Evolutionary conservation across 2,113 vertebrate species (phyloP), one percentile per base, ranked within the genome.

Genomic region (Aythya baeri): DNA sequence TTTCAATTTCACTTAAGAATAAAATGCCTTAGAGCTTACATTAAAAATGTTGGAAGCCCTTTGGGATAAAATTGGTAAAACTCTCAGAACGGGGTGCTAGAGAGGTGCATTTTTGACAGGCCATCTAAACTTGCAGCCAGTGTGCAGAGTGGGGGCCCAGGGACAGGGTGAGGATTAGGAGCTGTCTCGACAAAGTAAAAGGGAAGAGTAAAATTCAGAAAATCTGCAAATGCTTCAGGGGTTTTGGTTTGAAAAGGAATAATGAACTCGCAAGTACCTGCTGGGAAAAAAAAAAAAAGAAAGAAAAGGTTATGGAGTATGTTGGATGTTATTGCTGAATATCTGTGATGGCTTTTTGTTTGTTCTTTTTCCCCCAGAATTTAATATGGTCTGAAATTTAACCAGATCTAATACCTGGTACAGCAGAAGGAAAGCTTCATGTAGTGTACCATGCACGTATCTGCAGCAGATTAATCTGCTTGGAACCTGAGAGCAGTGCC

Each of bases 241-340:
- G 27, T 29, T 32, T 36, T 9, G 41, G 62, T 1, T 2, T 2
- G 50, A 18, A 43, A 27, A 7, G 6, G 17, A 31, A 2, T 4
- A 18, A 27, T 0, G 25, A 50, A 13, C 25, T 26, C 1, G 0
- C 13, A 14, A 0, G 9, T 22, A 0, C 57, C 31, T 34, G 31
- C 43, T 7, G 0, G 25, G 27, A 13, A 21, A 49, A 23, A 50
- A 13, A 41, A 41, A 41, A 41, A 41, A 13, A 13, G 5, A 41
- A 41, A 5, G 41, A 23, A 2, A 21, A 5, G 41, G 16, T 15
- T 4, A 15, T 4, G 76, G 76, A 49, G 41, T 9, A 2, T 0
- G 3, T 9, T 14, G 78, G 31, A 61, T 27, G 32, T 11, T 18
- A 9, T 17, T 14, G 70, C 17, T 11, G 44, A 10, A 4, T 7